Evolutionary conservation across 2,113 vertebrate genomes (phyloP).

Genomic region (Oceanites oceanicus): DNA sequence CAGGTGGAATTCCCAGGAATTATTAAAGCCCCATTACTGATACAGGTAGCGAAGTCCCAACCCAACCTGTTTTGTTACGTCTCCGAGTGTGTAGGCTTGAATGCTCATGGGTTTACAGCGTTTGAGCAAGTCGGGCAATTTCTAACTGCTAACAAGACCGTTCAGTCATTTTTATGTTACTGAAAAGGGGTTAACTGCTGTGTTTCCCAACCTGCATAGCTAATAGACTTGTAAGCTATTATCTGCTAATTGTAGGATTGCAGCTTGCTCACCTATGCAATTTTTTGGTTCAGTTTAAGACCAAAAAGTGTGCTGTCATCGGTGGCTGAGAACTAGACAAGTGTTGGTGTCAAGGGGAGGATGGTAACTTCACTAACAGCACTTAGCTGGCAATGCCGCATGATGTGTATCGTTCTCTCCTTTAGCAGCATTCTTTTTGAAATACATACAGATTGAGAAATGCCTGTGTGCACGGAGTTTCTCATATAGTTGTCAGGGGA

Average conservation of each 20-base stretch:
- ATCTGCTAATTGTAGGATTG: neutral
- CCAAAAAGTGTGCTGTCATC: neutral
- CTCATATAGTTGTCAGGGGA: neutral
- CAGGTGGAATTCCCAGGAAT: neutral
- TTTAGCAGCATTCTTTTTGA: neutral
- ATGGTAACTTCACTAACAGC: neutral
- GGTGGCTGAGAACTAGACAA: neutral
- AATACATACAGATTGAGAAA: accelerated
- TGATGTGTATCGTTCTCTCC: neutral
- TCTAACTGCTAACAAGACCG: neutral
- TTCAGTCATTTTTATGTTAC: neutral
- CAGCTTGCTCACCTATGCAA: accelerated
- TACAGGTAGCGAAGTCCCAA: neutral
- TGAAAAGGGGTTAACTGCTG: neutral
- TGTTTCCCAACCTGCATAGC: neutral
- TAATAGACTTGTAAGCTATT: neutral
- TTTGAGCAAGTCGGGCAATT: neutral
- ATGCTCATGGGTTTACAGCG: neutral
- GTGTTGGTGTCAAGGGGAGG: neutral
- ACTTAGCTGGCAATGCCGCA: neutral
- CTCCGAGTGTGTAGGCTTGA: neutral
- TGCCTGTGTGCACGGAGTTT: neutral
- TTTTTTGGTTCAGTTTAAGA: neutral
- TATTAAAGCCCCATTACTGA: neutral
- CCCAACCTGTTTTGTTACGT: accelerated